Conservation (phyloP, 2,888 invertebrate genomes). For the Dryadula phaetusa region DNA sequence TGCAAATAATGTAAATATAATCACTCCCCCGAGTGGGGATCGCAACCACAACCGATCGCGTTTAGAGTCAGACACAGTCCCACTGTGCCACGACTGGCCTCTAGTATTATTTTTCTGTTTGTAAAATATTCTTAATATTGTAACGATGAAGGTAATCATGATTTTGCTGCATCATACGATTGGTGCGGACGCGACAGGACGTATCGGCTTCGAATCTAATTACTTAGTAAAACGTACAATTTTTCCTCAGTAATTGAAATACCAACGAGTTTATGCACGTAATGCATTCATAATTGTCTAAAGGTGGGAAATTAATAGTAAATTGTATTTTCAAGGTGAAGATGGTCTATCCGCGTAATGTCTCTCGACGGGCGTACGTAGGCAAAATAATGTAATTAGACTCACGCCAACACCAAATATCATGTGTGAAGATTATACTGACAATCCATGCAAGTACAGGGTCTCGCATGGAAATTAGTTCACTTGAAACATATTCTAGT, state of each 20-base stretch:
- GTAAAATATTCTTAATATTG: too few relatives aligned
- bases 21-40: too few relatives aligned
- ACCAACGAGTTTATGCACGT: neutral
- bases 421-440: neutral
- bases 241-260: neutral
- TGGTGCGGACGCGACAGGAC: too few relatives aligned
- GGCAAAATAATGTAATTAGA: neutral
- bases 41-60: too few relatives aligned
- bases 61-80: too few relatives aligned
- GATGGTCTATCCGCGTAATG: neutral
- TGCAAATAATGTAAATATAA: too few relatives aligned
- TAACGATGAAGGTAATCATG: too few relatives aligned
- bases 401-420: slow-evolving; percentile 1
- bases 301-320: neutral
- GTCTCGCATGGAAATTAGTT: slow-evolving; percentile 2
- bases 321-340: neutral
- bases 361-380: neutral
- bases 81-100: too few relatives aligned
- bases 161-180: too few relatives aligned
- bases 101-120: too few relatives aligned
- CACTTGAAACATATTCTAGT: neutral
- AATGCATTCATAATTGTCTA: neutral
- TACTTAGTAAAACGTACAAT: neutral
- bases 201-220: too few relatives aligned
- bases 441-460: neutral